These are phyloP conservation scores for Drosophila niveifrons DNA, from an alignment of 2,888 invertebrate genomes.

Conservation along the genomic window DNA sequence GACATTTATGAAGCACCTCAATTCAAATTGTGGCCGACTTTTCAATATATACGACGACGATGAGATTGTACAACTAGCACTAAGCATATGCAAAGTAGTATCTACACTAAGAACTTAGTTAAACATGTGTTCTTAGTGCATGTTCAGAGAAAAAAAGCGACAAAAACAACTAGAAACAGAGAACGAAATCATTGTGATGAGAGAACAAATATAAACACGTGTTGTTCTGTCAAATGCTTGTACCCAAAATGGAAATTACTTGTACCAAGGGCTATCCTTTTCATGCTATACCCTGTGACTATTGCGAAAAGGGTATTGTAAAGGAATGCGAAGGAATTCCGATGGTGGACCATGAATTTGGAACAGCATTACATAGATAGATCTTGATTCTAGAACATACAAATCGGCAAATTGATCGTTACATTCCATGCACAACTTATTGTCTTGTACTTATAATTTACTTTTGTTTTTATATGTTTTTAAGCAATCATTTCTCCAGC, in stretches of 20 bases:
- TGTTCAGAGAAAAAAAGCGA: conserved; percentile 17
- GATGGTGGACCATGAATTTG: too few species aligned
- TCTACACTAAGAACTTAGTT: conserved; percentile 27
- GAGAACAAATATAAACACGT: conserved; percentile 76
- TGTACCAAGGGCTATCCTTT: conserved; percentile 45
- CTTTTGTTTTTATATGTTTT: too few species aligned
- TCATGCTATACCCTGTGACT: not conserved
- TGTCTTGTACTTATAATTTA: too few species aligned
- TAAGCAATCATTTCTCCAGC: too few species aligned
- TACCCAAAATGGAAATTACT: conserved; percentile 63
- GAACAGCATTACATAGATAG: too few species aligned
- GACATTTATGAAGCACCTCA: conserved; percentile 38
- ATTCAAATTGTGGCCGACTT: conserved; percentile 23
- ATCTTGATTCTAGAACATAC: too few species aligned
- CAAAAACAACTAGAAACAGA: conserved; percentile 9
- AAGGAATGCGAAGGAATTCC: not conserved
- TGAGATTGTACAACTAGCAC: not conserved
- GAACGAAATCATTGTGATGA: conserved; percentile 52
- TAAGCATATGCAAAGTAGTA: conserved; percentile 23
- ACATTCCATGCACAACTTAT: too few species aligned
- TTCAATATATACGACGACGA: not conserved
- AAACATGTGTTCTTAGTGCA: conserved; percentile 56
- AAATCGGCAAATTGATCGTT: too few species aligned
- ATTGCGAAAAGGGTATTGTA: not conserved
- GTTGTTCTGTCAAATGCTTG: conserved; percentile 62